phyloP scores from a whole-genome alignment of 1,140 invertebrate species.

The Rhopalosiphum padi region DNA sequence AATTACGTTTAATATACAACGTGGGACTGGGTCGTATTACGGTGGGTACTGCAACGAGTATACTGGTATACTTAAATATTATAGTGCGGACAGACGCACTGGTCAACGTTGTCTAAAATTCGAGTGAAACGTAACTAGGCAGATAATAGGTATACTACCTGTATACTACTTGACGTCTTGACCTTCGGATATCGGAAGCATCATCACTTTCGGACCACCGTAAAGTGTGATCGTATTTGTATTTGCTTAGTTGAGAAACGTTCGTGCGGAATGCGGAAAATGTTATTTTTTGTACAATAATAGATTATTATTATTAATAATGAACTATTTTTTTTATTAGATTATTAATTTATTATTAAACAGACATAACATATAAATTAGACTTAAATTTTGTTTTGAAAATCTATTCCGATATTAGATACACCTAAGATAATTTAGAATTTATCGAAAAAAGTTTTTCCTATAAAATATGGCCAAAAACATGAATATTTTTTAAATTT shows the following conservation, averaged over 20 bases:
- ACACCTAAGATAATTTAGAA: neutral
- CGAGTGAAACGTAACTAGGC: neutral
- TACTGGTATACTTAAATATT: neutral
- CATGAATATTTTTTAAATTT: neutral
- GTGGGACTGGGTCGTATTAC: neutral
- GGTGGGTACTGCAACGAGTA: neutral
- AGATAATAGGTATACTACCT: no score
- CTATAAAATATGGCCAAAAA: neutral
- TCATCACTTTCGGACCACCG: neutral
- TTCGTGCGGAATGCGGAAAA: neutral
- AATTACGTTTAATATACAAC: neutral
- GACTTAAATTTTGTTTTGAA: neutral
- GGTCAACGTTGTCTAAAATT: neutral
- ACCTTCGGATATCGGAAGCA: neutral
- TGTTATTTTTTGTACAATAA: neutral
- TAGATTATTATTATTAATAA: neutral
- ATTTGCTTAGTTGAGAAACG: neutral
- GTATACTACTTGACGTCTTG: neutral
- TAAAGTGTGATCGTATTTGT: neutral
- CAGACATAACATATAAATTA: neutral
- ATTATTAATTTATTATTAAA: neutral
- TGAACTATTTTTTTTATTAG: neutral
- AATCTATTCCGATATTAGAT: neutral
- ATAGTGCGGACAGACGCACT: no score
- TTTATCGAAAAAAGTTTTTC: neutral